Conservation (phyloP, 2,888 invertebrate species). For the Phorcus lineatus region DNA sequence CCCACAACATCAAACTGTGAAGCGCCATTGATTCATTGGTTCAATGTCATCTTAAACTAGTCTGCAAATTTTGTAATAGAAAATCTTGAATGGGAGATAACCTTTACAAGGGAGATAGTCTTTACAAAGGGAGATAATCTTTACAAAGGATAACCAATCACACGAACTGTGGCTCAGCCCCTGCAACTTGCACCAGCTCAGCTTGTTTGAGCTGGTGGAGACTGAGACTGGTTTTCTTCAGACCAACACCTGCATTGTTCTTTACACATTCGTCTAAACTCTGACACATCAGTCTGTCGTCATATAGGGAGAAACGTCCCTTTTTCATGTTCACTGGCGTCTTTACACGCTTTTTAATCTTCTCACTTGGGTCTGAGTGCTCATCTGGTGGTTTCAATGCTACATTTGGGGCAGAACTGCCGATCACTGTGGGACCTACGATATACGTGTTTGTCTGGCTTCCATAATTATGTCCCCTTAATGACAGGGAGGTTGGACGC, state of each 20-base stretch:
- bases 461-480: constrained; percentile 62
- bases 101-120: background rate
- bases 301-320: constrained; percentile 86
- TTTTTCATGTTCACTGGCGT: constrained; percentile 60
- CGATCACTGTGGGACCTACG: constrained; percentile 28
- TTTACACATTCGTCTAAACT: constrained; percentile 35
- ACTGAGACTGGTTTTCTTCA: constrained; percentile 50
- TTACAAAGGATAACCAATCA: constrained; percentile 9
- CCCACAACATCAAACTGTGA: too few species aligned
- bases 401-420: constrained; percentile 34
- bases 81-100: too few species aligned
- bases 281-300: constrained; percentile 88
- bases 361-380: constrained; percentile 47
- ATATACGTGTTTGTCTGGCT: background rate
- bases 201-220: constrained; percentile 52
- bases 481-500: constrained; percentile 62
- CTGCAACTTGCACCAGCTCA: constrained; percentile 25
- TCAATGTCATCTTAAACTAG: too few species aligned
- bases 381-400: constrained; percentile 19
- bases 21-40: too few species aligned
- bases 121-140: constrained; percentile 5
- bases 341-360: constrained; percentile 62
- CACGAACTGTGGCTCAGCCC: background rate
- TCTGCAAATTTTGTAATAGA: too few species aligned
- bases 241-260: constrained; percentile 25